Conservation (phyloP, 2,888 invertebrate genomes). For the Podabrus alpinus region DNA sequence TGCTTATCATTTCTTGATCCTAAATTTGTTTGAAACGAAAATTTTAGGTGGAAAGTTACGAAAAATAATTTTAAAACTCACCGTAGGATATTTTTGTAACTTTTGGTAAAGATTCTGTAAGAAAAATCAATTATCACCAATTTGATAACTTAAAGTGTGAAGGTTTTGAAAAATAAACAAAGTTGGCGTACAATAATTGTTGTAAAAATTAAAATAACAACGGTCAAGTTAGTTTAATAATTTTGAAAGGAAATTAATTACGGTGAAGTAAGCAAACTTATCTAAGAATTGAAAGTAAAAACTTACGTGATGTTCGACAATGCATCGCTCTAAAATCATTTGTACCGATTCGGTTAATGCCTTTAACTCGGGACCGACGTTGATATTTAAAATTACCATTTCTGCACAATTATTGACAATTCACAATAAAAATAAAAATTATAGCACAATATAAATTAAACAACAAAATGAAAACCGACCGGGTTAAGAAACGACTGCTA, state of each 20-base stretch:
- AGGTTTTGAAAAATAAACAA: not conserved
- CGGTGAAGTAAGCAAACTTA: conserved; percentile 14
- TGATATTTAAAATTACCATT: conserved; percentile 20
- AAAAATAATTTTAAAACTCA: conserved; percentile 40
- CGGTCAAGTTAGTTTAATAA: conserved; percentile 7
- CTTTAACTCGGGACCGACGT: conserved; percentile 18
- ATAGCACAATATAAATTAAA: not conserved
- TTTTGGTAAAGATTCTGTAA: conserved; percentile 47
- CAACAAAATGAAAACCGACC: conserved; percentile 6
- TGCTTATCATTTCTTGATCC: conserved; percentile 48
- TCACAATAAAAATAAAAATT: not conserved
- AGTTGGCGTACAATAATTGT: not conserved
- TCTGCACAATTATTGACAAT: not conserved
- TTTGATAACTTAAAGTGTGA: not conserved
- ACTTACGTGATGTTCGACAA: conserved; percentile 29
- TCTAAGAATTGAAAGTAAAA: conserved; percentile 11
- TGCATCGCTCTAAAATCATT: conserved; percentile 18
- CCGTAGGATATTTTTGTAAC: conserved; percentile 46
- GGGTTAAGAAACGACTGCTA: conserved; percentile 22
- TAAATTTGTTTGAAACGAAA: conserved; percentile 30
- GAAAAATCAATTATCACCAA: conserved; percentile 12
- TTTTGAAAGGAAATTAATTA: conserved; percentile 5
- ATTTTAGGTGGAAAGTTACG: conserved; percentile 8
- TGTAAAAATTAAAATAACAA: not conserved
- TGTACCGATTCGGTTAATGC: conserved; percentile 15